A percentile compares a stretch with the other conserved stretches of the same genome.
Evolutionary conservation across 1,140 invertebrate genomes (phyloP).

Genomic region (Drosophila bocqueti): DNA sequence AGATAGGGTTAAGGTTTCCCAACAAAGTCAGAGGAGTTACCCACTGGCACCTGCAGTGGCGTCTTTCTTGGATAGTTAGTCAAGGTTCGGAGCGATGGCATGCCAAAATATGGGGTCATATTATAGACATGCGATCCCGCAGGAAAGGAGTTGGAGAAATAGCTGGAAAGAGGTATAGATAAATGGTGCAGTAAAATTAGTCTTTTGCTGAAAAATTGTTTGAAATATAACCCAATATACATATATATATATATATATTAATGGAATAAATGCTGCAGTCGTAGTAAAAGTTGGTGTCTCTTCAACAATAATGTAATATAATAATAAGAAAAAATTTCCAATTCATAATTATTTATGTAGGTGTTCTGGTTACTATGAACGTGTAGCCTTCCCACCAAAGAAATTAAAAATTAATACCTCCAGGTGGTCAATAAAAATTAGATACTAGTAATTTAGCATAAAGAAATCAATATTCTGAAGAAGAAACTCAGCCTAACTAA

Average conservation of each 20-base stretch:
- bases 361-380: neutral
- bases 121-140: constrained; percentile 36
- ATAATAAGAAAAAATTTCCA: too few relatives aligned
- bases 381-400: neutral
- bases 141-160: neutral
- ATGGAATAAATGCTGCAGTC: neutral
- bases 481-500: neutral
- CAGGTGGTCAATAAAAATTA: neutral
- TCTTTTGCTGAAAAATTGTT: neutral
- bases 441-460: neutral
- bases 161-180: neutral
- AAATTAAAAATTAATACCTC: neutral
- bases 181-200: constrained; percentile 10
- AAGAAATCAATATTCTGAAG: neutral
- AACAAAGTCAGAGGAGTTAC: constrained; percentile 4
- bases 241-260: too few relatives aligned
- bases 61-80: constrained; percentile 21
- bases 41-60: constrained; percentile 38
- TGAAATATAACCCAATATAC: neutral
- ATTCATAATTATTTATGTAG: too few relatives aligned
- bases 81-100: constrained; percentile 25
- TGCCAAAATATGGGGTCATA: constrained; percentile 24
- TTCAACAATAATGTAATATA: neutral
- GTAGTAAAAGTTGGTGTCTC: too few relatives aligned
- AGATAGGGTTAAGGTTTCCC: constrained; percentile 36